phyloP scores from a whole-genome alignment of 2,888 invertebrate species.

The Drosophila merina region DNA sequence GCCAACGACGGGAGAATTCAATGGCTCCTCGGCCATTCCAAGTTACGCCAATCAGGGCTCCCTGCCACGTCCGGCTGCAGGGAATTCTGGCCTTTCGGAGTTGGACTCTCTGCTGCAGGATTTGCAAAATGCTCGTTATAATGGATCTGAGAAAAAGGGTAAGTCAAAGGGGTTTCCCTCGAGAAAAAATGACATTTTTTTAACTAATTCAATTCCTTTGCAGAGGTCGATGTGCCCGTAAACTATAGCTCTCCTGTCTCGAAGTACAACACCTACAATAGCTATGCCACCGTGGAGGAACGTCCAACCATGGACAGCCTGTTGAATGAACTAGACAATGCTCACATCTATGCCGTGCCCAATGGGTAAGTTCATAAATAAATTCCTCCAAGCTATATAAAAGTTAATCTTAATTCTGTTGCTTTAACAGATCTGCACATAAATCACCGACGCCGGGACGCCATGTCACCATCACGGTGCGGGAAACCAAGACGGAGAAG shows the following conservation, averaged over 20 bases:
- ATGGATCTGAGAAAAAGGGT: slow-evolving; percentile 84
- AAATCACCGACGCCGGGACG: slow-evolving; percentile 83
- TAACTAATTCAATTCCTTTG: neutral
- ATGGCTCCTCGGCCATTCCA: slow-evolving; percentile 55
- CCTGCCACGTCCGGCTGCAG: slow-evolving; percentile 62
- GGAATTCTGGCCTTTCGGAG: slow-evolving; percentile 90
- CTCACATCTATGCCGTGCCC: slow-evolving; percentile 86
- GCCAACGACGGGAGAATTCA: slow-evolving; percentile 58
- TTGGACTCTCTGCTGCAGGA: slow-evolving; percentile 96
- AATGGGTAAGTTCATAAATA: slow-evolving; percentile 87
- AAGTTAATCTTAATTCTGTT: neutral
- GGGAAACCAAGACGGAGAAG: slow-evolving; percentile 86
- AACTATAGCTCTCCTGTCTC: slow-evolving; percentile 84
- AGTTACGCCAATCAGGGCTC: slow-evolving; percentile 81
- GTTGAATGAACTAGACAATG: slow-evolving; percentile 90
- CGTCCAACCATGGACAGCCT: slow-evolving; percentile 95
- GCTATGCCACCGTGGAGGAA: slow-evolving; percentile 80
- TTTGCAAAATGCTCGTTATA: slow-evolving; percentile 91
- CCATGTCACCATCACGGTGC: slow-evolving; percentile 86
- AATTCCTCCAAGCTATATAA: neutral
- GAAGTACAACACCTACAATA: slow-evolving; percentile 80
- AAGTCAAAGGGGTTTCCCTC: neutral
- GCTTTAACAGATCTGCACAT: slow-evolving; percentile 60
- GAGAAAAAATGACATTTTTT: neutral
- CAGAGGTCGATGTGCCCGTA: slow-evolving; percentile 78